phyloP scores from a whole-genome alignment of 2,797 vertebrate species.

The Poliocrania exsul region DNA sequence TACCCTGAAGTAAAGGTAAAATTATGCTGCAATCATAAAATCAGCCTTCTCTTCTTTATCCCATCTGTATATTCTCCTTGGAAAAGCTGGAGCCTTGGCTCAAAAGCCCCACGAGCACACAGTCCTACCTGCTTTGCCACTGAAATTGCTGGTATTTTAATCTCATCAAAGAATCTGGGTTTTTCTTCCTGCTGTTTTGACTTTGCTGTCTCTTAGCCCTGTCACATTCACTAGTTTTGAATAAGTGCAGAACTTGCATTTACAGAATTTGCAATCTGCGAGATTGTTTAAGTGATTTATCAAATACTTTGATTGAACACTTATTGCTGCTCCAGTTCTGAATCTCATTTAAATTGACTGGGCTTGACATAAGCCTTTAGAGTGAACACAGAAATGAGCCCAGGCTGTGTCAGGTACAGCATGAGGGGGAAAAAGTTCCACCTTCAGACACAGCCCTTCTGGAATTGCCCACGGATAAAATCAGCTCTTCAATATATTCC shows the following conservation, averaged over 20 bases:
- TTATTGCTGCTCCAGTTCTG: conserved; percentile 55
- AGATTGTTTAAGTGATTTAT: conserved; percentile 73
- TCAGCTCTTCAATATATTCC: not conserved
- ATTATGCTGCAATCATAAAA: conserved; percentile 68
- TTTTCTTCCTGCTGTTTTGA: conserved; percentile 70
- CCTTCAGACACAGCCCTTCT: not conserved
- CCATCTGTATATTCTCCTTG: conserved; percentile 45
- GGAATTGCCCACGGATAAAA: not conserved
- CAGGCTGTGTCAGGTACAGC: not conserved
- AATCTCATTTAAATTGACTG: conserved; percentile 60
- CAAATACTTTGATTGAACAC: conserved; percentile 65
- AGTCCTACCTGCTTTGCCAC: conserved; percentile 62
- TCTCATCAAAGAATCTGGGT: conserved; percentile 65
- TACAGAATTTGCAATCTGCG: conserved; percentile 67
- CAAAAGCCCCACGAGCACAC: not conserved
- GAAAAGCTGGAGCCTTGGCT: not conserved
- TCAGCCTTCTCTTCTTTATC: conserved; percentile 68
- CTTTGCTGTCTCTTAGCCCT: conserved; percentile 67
- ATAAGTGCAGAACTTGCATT: conserved; percentile 64
- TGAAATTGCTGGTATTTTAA: conserved; percentile 70
- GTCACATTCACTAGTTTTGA: conserved; percentile 69
- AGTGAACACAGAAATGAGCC: not conserved
- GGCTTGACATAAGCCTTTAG: conserved; percentile 55
- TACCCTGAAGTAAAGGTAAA: conserved; percentile 51
- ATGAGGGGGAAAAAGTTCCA: not conserved